phyloP scores from a whole-genome alignment of 64 coral and sea anemone species.

The Actinia equina region DNA sequence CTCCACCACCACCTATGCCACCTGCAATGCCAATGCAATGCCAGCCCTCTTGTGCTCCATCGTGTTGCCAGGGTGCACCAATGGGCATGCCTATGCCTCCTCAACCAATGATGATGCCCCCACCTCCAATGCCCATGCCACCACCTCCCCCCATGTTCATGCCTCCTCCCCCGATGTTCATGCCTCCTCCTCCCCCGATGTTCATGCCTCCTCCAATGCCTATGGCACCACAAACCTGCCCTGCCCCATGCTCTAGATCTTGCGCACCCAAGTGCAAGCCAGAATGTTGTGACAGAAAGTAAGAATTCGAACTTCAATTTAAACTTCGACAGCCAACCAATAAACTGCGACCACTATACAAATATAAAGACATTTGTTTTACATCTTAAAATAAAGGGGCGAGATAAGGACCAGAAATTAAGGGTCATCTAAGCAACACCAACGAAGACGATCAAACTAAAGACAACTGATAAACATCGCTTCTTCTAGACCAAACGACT shows the following conservation, averaged over 20 bases:
- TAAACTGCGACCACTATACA: not conserved
- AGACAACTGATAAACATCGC: no score
- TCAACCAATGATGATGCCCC: not conserved
- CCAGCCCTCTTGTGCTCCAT: slow-evolving; percentile 17
- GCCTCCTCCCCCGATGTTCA: not conserved
- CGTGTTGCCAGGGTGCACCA: not conserved
- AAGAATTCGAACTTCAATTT: not conserved
- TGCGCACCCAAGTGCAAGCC: slow-evolving; percentile 8
- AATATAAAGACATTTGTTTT: not conserved
- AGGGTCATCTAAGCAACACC: not conserved
- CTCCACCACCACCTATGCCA: not conserved
- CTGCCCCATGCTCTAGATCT: slow-evolving; percentile 16
- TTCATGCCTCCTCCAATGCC: slow-evolving; percentile 14
- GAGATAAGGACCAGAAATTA: not conserved
- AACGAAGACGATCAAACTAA: no score
- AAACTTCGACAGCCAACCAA: not conserved
- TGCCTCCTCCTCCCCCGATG: not conserved
- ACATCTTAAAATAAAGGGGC: not conserved
- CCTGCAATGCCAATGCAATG: slow-evolving; percentile 14
- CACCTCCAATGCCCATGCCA: not conserved
- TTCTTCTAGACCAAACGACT: no score
- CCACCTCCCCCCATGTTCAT: not conserved
- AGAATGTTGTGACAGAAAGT: slow-evolving; percentile 25
- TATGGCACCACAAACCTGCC: slow-evolving; percentile 5
- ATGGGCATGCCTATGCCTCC: slow-evolving; percentile 2